phyloP scores from a whole-genome alignment of 2,797 vertebrate genomes.

The Lagocephalus sceleratus region DNA sequence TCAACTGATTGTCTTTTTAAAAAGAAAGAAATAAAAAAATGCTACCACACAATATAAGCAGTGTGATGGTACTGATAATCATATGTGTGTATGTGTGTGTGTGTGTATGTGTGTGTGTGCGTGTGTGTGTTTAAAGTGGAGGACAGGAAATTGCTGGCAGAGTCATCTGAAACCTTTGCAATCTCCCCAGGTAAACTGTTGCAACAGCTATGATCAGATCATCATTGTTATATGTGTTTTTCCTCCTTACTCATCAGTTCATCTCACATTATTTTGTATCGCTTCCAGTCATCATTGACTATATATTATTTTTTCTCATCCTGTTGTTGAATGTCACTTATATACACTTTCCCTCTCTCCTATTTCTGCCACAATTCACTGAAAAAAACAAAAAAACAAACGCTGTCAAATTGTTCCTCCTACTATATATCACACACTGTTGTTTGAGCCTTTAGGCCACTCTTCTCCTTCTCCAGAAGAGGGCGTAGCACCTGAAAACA shows the following conservation, averaged over 20 bases:
- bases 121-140: slow-evolving; percentile 7
- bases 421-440: not conserved
- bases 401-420: no score
- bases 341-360: not conserved
- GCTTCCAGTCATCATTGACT: not conserved
- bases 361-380: no score
- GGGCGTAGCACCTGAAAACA: slow-evolving; percentile 19
- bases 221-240: slow-evolving; percentile 18
- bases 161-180: slow-evolving; percentile 43
- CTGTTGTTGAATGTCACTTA: not conserved
- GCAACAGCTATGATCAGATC: slow-evolving; percentile 32
- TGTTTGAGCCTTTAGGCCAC: not conserved
- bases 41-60: not conserved
- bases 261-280: slow-evolving; percentile 8
- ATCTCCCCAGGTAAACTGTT: slow-evolving; percentile 24
- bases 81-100: not conserved
- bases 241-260: slow-evolving; percentile 14
- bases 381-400: no score
- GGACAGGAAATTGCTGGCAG: slow-evolving; percentile 35
- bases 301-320: slow-evolving; percentile 23
- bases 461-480: slow-evolving; percentile 30
- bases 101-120: not conserved
- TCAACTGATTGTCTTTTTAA: not conserved
- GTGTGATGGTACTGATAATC: not conserved
- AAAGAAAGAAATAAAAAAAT: not conserved